These are phyloP conservation scores for Pyrgus malvae DNA, from an alignment of 2,888 invertebrate species.

Conservation along the genomic window DNA sequence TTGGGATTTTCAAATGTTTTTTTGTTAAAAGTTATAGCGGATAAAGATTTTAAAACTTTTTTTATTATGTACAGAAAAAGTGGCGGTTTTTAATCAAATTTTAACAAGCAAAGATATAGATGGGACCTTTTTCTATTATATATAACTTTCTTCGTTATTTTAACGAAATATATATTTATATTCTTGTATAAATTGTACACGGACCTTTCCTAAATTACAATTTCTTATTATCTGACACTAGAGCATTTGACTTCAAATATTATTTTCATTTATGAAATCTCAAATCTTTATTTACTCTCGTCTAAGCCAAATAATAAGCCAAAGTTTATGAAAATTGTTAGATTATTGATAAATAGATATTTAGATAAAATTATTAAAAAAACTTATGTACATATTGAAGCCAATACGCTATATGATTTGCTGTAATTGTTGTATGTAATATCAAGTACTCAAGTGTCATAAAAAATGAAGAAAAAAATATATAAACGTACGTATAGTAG, in stretches of 20 bases:
- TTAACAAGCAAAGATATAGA: constrained; percentile 50
- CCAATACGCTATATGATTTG: constrained; percentile 19
- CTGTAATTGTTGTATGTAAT: constrained; percentile 47
- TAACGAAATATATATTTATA: constrained; percentile 49
- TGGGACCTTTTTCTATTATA: constrained; percentile 56
- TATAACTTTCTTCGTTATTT: constrained; percentile 52
- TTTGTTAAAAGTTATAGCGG: neutral
- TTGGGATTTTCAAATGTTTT: constrained; percentile 1
- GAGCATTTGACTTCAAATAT: constrained; percentile 47
- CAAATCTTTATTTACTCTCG: constrained; percentile 45
- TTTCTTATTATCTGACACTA: constrained; percentile 50
- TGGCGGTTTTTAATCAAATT: constrained; percentile 15
- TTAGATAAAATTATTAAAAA: constrained; percentile 27
- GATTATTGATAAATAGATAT: constrained; percentile 33
- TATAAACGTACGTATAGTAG: constrained; percentile 26
- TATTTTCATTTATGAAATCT: constrained; percentile 28
- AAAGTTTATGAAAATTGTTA: constrained; percentile 58
- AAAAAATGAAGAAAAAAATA: constrained; percentile 26
- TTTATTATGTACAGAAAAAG: neutral
- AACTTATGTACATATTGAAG: constrained; percentile 31
- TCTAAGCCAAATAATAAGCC: constrained; percentile 74
- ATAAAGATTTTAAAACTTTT: constrained; percentile 1
- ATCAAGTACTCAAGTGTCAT: constrained; percentile 48
- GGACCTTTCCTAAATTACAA: constrained; percentile 46
- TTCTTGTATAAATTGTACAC: constrained; percentile 64